Evolutionary conservation across 2,797 vertebrate genomes (phyloP), one percentile per base, ranked within the genome.

Genomic region (Rhinophrynus dorsalis): DNA sequence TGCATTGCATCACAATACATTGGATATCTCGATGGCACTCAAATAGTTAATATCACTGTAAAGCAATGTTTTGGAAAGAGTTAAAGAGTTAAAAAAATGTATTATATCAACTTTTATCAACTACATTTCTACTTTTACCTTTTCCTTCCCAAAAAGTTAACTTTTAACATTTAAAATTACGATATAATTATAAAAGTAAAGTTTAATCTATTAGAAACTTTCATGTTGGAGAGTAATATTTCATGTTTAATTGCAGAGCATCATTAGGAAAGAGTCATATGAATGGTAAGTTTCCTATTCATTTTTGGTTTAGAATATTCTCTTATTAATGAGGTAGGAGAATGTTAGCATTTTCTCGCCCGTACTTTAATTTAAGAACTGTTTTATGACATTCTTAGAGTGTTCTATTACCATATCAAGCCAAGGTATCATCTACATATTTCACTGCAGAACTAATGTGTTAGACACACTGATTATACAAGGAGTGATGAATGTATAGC

Each of bases 301-400:
- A 23, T 47, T 47, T 38, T 21, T 47, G 29, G 37, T 12, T 60
- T 21, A 37, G 52, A 29, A 67, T 45, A 32, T 32, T 32, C 30
- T 37, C 21, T 12, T 30, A 18, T 33, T 54, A 69, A 52, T 69
- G 48, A 61, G 27, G 37, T 20, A 33, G 37, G 9, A 11, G 3
- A 38, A 44, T 44, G 8, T 18, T 23, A 12, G 18, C 4, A 20
- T 24, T 26, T 42, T 32, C 6, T 26, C 12, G n/a, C 2, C 20
- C 7, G 8, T 20, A 48, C 47, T 44, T 30, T 35, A 52, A 61
- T 61, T 44, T 54, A 45, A 54, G 27, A 45, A 58, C 20, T 26
- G 37, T 15, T 69, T 69, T 69, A 61, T 45, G 47, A 26, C 27
- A 15, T 18, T 35, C 35, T 42, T 21, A 38, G 8, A 6, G 30